Evolutionary conservation across 2,797 vertebrate species (phyloP).

Genomic region (Xenopus petersii): DNA sequence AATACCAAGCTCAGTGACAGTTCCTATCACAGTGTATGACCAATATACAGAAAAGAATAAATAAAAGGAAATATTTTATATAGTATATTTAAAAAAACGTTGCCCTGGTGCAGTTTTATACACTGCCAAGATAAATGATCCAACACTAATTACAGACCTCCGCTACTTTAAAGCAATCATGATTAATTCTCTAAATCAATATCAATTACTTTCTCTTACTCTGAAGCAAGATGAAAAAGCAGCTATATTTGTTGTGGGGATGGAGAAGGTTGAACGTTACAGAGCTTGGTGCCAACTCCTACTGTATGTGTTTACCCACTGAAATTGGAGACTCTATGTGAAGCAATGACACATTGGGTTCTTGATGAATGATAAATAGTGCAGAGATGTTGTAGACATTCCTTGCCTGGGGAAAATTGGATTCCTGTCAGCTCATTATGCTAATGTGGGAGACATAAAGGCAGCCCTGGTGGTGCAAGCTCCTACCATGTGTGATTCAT

Average conservation of each 20-base stretch:
- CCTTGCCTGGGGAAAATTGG: conserved; percentile 7
- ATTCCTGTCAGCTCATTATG: conserved; percentile 26
- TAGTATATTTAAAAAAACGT: too few species aligned
- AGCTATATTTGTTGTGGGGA: conserved; percentile 13
- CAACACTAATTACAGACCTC: conserved; percentile 28
- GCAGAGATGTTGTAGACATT: conserved; percentile 10
- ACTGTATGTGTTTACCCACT: conserved; percentile 17
- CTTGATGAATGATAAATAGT: conserved; percentile 22
- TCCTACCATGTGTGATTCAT: too few species aligned
- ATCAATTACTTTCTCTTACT: conserved; percentile 40
- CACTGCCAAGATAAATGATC: conserved; percentile 33
- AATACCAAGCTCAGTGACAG: too few species aligned
- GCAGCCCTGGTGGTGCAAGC: not conserved
- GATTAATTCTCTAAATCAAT: conserved; percentile 41
- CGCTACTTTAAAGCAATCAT: conserved; percentile 32
- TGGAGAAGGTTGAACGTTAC: not conserved
- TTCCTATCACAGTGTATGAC: too few species aligned
- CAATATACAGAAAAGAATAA: too few species aligned
- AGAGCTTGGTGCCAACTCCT: conserved; percentile 1
- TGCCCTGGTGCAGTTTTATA: conserved; percentile 23
- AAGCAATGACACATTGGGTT: conserved; percentile 3
- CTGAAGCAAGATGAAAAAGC: conserved; percentile 22
- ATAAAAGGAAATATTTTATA: too few species aligned
- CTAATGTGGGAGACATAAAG: conserved; percentile 14
- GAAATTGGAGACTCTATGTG: conserved; percentile 16